These are phyloP conservation scores for Pterocles gutturalis DNA, from an alignment of 2,113 vertebrate species.

Conservation along the genomic window DNA sequence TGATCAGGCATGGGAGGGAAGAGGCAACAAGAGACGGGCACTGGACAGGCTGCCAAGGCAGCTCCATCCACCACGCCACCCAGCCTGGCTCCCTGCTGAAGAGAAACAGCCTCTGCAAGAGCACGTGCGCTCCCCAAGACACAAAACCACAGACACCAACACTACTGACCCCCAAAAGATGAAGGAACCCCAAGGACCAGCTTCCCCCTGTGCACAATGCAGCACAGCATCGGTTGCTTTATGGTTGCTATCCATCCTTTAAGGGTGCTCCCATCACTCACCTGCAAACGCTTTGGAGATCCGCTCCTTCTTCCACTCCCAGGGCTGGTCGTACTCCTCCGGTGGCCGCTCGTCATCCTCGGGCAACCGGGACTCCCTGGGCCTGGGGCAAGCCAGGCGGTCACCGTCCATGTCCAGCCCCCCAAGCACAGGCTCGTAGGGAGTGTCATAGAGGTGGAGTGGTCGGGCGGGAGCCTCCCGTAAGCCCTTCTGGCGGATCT, in stretches of 20 bases:
- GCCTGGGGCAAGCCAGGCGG: slow-evolving; percentile 66
- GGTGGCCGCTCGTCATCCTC: slow-evolving; percentile 95
- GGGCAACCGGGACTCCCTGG: slow-evolving; percentile 90
- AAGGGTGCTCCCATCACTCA: slow-evolving; percentile 44
- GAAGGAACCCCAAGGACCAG: neutral
- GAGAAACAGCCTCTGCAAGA: neutral
- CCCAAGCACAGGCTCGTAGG: slow-evolving; percentile 87
- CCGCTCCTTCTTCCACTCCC: slow-evolving; percentile 98
- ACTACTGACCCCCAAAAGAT: neutral
- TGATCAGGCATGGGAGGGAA: neutral
- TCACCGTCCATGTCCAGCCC: slow-evolving; percentile 80
- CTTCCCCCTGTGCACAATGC: neutral
- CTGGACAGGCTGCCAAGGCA: neutral
- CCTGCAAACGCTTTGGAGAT: slow-evolving; percentile 98
- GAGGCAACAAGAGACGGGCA: neutral
- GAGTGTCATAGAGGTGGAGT: slow-evolving; percentile 91
- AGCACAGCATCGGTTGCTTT: fast-evolving
- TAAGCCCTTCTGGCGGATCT: slow-evolving; percentile 80
- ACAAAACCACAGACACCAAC: neutral
- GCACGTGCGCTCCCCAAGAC: fast-evolving
- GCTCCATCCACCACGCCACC: neutral
- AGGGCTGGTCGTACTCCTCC: slow-evolving; percentile 97
- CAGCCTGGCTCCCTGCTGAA: neutral
- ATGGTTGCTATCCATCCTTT: too few species aligned
- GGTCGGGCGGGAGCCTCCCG: slow-evolving; percentile 72